Evolutionary conservation across 2,113 vertebrate species (phyloP), one percentile per base, ranked within the genome.

Genomic region (Neogobius melanostomus): DNA sequence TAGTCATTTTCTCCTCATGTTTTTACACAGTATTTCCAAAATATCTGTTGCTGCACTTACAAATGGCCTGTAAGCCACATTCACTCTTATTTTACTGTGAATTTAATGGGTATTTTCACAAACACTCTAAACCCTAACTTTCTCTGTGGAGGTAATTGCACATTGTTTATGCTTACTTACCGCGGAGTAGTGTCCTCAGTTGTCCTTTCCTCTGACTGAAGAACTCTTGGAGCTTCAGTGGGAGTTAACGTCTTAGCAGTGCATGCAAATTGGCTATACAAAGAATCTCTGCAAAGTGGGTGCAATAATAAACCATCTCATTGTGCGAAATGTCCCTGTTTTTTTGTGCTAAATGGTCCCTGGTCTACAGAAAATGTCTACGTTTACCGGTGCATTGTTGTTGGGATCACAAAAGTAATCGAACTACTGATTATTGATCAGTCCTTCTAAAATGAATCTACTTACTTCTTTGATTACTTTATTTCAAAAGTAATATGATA

Each of bases 171-270:
- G 42, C 44, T 45, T 61, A 45, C 44, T n/a, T 44, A 42, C 11
- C 5, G 12, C 44, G 14, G 36, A 45, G 28, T 36, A 36, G 59
- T 44, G 59, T 61, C 59, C 59, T 61, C 59, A 61, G 43, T 61
- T 61, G 59, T 61, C 59, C 59, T 61, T 61, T 61, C 53, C 10
- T 61, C 14, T 8, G 12, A 16, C 59, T 45, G 14, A 61, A 16
- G 42, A 61, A 45, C 42, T n/a, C 59, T 61, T 10, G 1, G 59
- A 45, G 59, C 8, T 61, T 61, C 44, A 61, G 42, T 8, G 5
- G 43, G 59, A 61, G 59, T 61, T 61, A 45, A 15, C 7, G 59
- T 14, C 59, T 45, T 44, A 61, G 42, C 46, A 6, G 11, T 51
- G 49, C 59, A 61, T 61, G 59, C 59, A 61, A 61, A 61, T 61